Conservation (phyloP, 2,113 vertebrate genomes). For the Fregata magnificens region DNA sequence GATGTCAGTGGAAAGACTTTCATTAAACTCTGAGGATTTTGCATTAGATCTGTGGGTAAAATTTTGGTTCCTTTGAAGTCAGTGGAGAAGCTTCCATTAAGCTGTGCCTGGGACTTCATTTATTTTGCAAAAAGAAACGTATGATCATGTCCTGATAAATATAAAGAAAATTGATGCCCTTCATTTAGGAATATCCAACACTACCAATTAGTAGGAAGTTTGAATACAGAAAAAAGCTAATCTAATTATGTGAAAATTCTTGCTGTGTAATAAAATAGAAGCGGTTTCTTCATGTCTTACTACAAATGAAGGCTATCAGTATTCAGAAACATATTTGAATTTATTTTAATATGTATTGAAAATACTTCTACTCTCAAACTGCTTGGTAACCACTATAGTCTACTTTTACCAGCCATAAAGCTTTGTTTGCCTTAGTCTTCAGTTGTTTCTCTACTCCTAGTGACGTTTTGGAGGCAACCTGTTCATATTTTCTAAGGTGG, state of each 20-base stretch:
- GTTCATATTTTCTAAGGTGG: slow-evolving; percentile 2
- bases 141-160: not conserved
- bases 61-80: slow-evolving; percentile 38
- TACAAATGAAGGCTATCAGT: not conserved
- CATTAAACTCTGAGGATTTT: slow-evolving; percentile 51
- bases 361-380: not conserved
- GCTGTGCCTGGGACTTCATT: slow-evolving; percentile 37
- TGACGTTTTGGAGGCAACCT: not conserved
- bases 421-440: not conserved
- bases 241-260: slow-evolving; percentile 23
- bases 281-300: not conserved
- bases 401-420: not conserved
- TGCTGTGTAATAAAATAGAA: not conserved
- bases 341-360: not conserved
- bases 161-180: slow-evolving; percentile 7
- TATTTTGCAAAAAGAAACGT: slow-evolving; percentile 15
- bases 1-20: not conserved
- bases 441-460: not conserved
- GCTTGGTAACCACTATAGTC: not conserved
- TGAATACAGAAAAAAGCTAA: not conserved
- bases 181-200: not conserved
- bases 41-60: slow-evolving; percentile 4
- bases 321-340: not conserved
- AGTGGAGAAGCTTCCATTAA: slow-evolving; percentile 26
- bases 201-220: slow-evolving; percentile 6